Percentiles rank a stretch among this genome's conserved stretches.
Conservation (phyloP, 2,888 invertebrate species). For the Pharmacophagus antenor region DNA sequence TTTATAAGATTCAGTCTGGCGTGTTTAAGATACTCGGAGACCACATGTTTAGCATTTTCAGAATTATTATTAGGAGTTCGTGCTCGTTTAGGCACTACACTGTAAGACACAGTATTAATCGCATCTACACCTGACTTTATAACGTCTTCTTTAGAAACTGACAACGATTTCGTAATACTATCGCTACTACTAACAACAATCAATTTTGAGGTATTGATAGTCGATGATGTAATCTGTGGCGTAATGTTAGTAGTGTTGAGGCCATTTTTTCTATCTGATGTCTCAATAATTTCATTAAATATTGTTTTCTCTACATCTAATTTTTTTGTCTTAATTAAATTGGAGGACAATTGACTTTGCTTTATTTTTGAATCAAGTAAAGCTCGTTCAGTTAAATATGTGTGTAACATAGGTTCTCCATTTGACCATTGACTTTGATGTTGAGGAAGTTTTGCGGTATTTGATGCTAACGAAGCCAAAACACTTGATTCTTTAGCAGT, state of each 20-base stretch:
- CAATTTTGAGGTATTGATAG: slow-evolving; percentile 37
- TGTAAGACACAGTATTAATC: slow-evolving; percentile 34
- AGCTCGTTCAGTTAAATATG: slow-evolving; percentile 87
- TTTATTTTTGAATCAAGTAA: slow-evolving; percentile 86
- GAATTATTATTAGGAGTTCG: slow-evolving; percentile 56
- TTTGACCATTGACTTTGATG: slow-evolving; percentile 78
- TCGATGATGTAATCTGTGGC: slow-evolving; percentile 22
- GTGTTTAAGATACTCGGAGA: slow-evolving; percentile 84
- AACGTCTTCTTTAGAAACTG: slow-evolving; percentile 47
- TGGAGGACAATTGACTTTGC: slow-evolving; percentile 81
- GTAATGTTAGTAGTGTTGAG: slow-evolving; percentile 36
- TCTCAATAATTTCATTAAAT: slow-evolving; percentile 47
- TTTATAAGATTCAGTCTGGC: slow-evolving; percentile 74
- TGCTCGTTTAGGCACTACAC: slow-evolving; percentile 49
- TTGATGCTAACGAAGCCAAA: slow-evolving; percentile 82
- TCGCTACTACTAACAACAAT: slow-evolving; percentile 41
- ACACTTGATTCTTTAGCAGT: slow-evolving; percentile 83
- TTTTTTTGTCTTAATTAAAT: slow-evolving; percentile 61
- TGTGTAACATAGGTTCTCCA: slow-evolving; percentile 85
- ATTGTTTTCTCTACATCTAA: slow-evolving; percentile 57
- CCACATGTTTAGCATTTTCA: slow-evolving; percentile 83
- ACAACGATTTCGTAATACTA: slow-evolving; percentile 36
- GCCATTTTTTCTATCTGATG: slow-evolving; percentile 35
- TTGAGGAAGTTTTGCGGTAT: slow-evolving; percentile 82
- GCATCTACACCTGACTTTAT: slow-evolving; percentile 39